A percentile compares a stretch with the other conserved stretches of the same genome.
phyloP scores from a whole-genome alignment of 30 jellyfish, hydroid and myxozoan genomes.

The Turritopsis dohrnii region DNA sequence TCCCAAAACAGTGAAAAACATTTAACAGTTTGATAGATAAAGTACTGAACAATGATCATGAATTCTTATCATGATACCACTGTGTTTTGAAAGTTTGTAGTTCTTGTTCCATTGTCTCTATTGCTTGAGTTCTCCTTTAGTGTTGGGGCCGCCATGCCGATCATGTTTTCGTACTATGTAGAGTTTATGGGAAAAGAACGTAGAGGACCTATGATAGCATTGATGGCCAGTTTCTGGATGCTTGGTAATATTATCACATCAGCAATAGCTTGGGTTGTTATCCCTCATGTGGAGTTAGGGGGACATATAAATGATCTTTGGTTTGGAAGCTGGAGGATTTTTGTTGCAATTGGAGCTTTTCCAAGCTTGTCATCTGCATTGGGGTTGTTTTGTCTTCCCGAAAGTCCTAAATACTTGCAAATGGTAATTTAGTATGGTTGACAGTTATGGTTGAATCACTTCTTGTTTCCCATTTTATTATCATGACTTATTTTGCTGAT shows the following conservation, averaged over 20 bases:
- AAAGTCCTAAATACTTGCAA: constrained; percentile 72
- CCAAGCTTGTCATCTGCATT: constrained; percentile 88
- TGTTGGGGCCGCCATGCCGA: constrained; percentile 99
- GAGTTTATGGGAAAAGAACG: constrained; percentile 63
- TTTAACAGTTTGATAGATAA: too few relatives aligned
- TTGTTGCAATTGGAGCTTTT: constrained; percentile 82
- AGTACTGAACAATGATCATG: too few relatives aligned
- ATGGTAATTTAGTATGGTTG: too few relatives aligned
- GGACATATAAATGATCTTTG: constrained; percentile 46
- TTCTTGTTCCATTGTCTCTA: not conserved
- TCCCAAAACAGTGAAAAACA: too few relatives aligned
- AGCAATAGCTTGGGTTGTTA: constrained; percentile 78
- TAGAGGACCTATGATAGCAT: constrained; percentile 87
- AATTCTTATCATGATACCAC: too few relatives aligned
- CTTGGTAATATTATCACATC: constrained; percentile 82
- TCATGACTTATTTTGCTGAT: not conserved
- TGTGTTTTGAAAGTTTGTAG: too few relatives aligned
- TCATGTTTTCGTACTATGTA: constrained; percentile 70
- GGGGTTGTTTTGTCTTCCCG: constrained; percentile 70
- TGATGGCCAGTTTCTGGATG: constrained; percentile 90
- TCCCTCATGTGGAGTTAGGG: constrained; percentile 76
- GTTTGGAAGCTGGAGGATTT: constrained; percentile 93
- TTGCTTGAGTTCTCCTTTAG: constrained; percentile 20
- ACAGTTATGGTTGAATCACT: too few relatives aligned
- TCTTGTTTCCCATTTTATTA: not conserved